phyloP scores from a whole-genome alignment of 2,888 invertebrate species.

The Drosophila mimica region DNA sequence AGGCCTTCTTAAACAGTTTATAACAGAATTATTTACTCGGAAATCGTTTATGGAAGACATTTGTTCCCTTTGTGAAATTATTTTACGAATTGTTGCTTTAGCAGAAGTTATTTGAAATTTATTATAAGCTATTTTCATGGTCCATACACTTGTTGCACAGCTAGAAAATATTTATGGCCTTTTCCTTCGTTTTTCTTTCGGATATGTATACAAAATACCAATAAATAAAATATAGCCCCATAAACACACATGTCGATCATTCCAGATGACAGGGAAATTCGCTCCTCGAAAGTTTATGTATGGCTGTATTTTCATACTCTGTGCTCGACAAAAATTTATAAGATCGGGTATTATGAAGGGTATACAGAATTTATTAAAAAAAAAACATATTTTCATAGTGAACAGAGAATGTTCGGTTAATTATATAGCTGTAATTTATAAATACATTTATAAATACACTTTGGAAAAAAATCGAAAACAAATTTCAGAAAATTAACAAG shows the following conservation, averaged over 20 bases:
- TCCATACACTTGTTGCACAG: slow-evolving; percentile 23
- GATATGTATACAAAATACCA: slow-evolving; percentile 29
- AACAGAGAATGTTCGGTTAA: neutral
- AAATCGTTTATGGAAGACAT: slow-evolving; percentile 25
- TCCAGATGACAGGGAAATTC: slow-evolving; percentile 24
- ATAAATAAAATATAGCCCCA: slow-evolving; percentile 39
- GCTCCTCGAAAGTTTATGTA: slow-evolving; percentile 23
- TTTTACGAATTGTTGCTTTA: slow-evolving; percentile 32
- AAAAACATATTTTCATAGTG: neutral
- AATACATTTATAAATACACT: neutral
- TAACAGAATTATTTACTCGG: slow-evolving; percentile 6
- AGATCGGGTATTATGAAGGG: neutral
- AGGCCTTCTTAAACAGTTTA: neutral
- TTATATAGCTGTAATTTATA: neutral
- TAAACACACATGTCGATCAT: slow-evolving; percentile 55
- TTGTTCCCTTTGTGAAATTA: slow-evolving; percentile 16
- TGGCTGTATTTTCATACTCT: neutral
- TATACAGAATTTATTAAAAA: neutral
- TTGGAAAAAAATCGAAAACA: neutral
- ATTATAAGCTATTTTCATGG: slow-evolving; percentile 41
- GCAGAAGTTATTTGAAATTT: slow-evolving; percentile 42
- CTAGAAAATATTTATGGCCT: slow-evolving; percentile 45
- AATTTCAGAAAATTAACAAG: neutral
- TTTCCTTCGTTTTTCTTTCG: slow-evolving; percentile 13
- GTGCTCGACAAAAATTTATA: neutral